These are phyloP conservation scores for Papilio machaon DNA, from an alignment of 1,140 invertebrate species.

Conservation along the genomic window DNA sequence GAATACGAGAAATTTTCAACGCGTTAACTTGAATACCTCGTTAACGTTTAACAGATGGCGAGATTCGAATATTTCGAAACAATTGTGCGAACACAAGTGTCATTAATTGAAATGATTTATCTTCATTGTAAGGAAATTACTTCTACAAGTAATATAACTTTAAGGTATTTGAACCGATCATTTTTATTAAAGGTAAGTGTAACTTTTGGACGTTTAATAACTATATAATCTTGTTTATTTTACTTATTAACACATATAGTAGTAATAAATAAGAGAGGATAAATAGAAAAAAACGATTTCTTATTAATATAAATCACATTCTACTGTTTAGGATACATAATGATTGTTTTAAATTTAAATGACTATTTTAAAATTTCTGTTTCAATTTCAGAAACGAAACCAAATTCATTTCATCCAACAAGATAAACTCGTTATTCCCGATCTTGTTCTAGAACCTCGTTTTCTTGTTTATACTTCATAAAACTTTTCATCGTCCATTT, in stretches of 20 bases:
- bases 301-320: too few relatives aligned
- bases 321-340: neutral
- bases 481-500: constrained; percentile 36
- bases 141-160: constrained; percentile 12
- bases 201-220: neutral
- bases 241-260: too few relatives aligned
- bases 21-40: constrained; percentile 34
- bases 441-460: neutral
- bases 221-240: too few relatives aligned
- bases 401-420: constrained; percentile 19
- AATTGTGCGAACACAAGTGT: constrained; percentile 24
- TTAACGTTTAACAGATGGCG: constrained; percentile 35
- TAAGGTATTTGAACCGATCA: neutral
- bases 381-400: constrained; percentile 21
- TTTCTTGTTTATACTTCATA: constrained; percentile 26
- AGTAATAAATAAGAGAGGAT: too few relatives aligned
- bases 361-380: neutral
- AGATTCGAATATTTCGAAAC: constrained; percentile 12
- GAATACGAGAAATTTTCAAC: constrained; percentile 9
- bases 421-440: constrained; percentile 27
- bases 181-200: neutral
- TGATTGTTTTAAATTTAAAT: neutral
- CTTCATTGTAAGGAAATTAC: constrained; percentile 30
- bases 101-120: constrained; percentile 33
- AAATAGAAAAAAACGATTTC: too few relatives aligned